Evolutionary conservation across 2,113 vertebrate species (phyloP), one percentile per base, ranked within the genome.

Genomic region (Hymenochirus boettgeri): DNA sequence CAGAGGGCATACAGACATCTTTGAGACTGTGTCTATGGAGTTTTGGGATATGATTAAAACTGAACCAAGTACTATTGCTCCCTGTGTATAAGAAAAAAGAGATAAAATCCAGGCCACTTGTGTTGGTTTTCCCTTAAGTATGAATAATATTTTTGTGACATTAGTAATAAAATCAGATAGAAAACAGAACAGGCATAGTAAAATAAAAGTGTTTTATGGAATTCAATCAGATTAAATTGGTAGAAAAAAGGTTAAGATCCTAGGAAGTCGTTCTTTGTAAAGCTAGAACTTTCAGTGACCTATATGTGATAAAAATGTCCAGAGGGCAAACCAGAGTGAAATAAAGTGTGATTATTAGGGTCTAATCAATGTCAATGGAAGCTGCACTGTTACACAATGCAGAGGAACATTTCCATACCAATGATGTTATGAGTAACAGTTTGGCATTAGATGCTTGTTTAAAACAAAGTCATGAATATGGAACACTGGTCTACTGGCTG

Each of bases 1-100:
- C 18, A 58, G 64, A 67, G 45, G 46, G 46, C 58, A 67, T 55
- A 42, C 64, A 67, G 56, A 67, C 54, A 27, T 56, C 63, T 45
- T 42, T 29, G 33, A 37, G n/a, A 67, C 39, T 58, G 31, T 59
- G 42, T 35, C 54, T 52, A 50, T 17, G 45, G 27, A 27, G 27
- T 21, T 50, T 51, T 58, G 64, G 56, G 46, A 59, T 50, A 50
- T 42, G 45, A 29, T 39, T 58, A 33, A 59, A 65, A 42, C 42
- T 26, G 39, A 55, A 48, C 54, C 63, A 65, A 59, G 39, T 52
- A 67, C 46, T 18, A 52, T 57, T 5, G 53, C 37, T 66, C 46
- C 50, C 63, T 48, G 39, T 27, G 45, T 21, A 39, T 58, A 64
- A 29, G 31, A 64, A 18, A 46, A 19, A 25, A 6, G 9, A 58